These are phyloP conservation scores for Cyclophora albipunctata DNA, from an alignment of 2,888 invertebrate genomes.

Conservation along the genomic window DNA sequence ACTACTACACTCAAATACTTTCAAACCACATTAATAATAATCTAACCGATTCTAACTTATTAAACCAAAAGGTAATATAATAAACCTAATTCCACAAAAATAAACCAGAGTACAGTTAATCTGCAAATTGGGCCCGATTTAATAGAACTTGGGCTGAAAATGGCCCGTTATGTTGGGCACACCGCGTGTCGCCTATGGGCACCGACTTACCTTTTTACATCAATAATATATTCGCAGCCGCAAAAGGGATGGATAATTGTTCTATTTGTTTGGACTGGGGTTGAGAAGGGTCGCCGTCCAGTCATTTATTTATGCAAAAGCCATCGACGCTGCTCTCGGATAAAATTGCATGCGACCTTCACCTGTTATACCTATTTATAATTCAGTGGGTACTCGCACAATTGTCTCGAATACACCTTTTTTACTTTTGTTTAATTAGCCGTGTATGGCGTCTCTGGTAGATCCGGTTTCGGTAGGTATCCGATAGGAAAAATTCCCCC, in stretches of 20 bases:
- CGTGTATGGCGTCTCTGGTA: no score
- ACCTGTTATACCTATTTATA: slow-evolving; percentile 18
- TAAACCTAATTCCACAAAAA: background rate
- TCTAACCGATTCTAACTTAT: no score
- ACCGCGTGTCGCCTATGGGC: slow-evolving; percentile 2
- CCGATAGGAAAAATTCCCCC: no score
- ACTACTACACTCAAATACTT: no score
- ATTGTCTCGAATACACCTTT: background rate
- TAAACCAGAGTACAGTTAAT: slow-evolving; percentile 3
- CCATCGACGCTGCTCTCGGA: slow-evolving; percentile 23
- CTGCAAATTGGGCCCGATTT: slow-evolving; percentile 5
- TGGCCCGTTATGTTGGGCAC: slow-evolving; percentile 1
- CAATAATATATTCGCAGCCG: slow-evolving; percentile 55
- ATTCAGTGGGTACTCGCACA: background rate
- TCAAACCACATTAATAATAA: no score
- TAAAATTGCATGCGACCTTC: slow-evolving; percentile 21
- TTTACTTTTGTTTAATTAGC: no score
- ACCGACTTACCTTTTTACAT: slow-evolving; percentile 38
- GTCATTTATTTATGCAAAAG: slow-evolving; percentile 55
- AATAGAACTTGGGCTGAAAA: slow-evolving; percentile 2
- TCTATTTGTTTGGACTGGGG: slow-evolving; percentile 52
- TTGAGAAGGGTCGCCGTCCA: slow-evolving; percentile 49
- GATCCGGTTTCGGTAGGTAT: no score
- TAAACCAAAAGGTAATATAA: background rate
- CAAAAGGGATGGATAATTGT: slow-evolving; percentile 63